Evolutionary conservation across 2,888 invertebrate species (phyloP), one percentile per base, ranked within the genome.

Genomic region (Aplocera efformata): DNA sequence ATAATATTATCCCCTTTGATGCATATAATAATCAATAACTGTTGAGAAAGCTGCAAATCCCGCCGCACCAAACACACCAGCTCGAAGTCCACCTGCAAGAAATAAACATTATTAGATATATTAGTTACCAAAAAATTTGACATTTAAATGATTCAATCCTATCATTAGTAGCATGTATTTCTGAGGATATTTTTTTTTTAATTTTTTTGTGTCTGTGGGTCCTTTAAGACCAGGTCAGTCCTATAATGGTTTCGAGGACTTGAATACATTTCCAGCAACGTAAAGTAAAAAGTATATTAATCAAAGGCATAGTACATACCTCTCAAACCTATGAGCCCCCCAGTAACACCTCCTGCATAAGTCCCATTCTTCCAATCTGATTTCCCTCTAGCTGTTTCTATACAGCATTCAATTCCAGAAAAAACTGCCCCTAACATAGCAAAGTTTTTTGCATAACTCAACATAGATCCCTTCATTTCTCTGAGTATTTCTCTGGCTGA

Each of bases 21-120:
- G 93, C 94, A 98, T 95, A 72, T 98, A 98, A 79, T 98, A 98
- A 79, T 99, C 99, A 60, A 99, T 98, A 0, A 92, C 93, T 32
- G 98, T 96, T 11, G 98, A 98, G 83, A 99, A 99, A 9, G 96
- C 96, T 32, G 99, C 99, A 89, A 99, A 99, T 7, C 99, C 99
- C 33, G 96, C 94, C 10, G 99, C 99, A 22, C 99, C 99, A 59
- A 98, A 84, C 23, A 98, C 57, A 7, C 97, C 98, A 17, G 99
- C 98, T 81, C 95, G 97, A 8, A 98, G 79, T 33, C 98, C 98
- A 74, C 98, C 98, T 96, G 83, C 56, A 48, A 53, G 59, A 54
- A 53, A 23, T 21, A 6, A 25, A 31, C 7, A n/a, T 8, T 9
- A 23, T 10, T 32, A n/a, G n/a, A n/a, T n/a, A n/a, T n/a, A n/a